Percentiles rank a stretch among this genome's conserved stretches.
These are phyloP conservation scores for Hemiprocne comata DNA, from an alignment of 2,113 vertebrate species.

Conservation along the genomic window DNA sequence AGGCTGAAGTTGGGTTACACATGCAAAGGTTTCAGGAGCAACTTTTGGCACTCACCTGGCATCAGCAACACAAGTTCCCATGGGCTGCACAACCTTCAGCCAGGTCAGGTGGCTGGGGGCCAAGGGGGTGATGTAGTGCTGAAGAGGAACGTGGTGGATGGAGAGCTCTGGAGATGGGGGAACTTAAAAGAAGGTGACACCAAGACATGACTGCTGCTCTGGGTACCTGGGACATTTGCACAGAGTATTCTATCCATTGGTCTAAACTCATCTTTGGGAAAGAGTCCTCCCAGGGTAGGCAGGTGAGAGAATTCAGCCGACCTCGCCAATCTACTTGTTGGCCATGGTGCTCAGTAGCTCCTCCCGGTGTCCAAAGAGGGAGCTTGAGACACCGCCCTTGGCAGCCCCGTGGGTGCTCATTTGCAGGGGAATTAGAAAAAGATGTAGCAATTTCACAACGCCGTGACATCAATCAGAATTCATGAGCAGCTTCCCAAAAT, in stretches of 20 bases:
- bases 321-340: rapidly evolving
- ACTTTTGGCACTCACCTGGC: neutral
- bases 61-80: neutral
- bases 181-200: neutral
- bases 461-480: neutral
- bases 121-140: neutral
- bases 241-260: neutral
- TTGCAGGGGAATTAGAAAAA: neutral
- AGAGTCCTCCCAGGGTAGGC: neutral
- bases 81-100: neutral
- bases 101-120: neutral
- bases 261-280: neutral
- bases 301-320: neutral
- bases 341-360: neutral
- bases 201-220: rapidly evolving
- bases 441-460: neutral
- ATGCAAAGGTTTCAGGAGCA: neutral
- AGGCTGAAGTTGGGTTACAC: neutral
- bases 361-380: neutral
- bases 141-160: neutral
- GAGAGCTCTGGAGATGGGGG: neutral
- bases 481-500: neutral
- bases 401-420: neutral
- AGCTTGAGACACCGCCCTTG: rapidly evolving
- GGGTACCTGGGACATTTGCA: neutral